Percentiles rank a stretch among this genome's conserved stretches.
phyloP scores from a whole-genome alignment of 2,888 invertebrate species.

The Brachylomia viminalis region DNA sequence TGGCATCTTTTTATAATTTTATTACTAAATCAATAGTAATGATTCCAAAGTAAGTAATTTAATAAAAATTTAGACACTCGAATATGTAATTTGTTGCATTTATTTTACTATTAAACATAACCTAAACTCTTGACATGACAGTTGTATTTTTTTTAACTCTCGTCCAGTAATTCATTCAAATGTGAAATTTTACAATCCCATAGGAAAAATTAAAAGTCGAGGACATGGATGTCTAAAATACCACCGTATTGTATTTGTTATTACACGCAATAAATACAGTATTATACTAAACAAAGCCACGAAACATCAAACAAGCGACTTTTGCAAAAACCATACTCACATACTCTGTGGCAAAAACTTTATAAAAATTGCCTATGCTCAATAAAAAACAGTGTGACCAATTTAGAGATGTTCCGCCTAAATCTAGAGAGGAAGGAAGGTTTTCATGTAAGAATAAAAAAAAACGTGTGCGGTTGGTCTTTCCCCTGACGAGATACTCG shows the following conservation, averaged over 20 bases:
- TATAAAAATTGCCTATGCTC: not conserved
- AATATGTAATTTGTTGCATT: not conserved
- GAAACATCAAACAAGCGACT: not conserved
- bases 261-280: not conserved
- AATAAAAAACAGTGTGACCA: not conserved
- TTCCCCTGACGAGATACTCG: too few relatives aligned
- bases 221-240: not conserved
- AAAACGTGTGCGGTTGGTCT: not conserved
- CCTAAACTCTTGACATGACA: conserved; percentile 18
- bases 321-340: not conserved
- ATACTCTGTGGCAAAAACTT: too few relatives aligned
- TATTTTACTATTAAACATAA: conserved; percentile 36
- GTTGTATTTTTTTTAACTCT: not conserved
- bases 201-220: not conserved
- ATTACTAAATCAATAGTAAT: not conserved
- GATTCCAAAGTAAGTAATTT: not conserved
- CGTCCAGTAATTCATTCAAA: not conserved
- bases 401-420: not conserved
- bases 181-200: not conserved
- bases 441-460: not conserved
- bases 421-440: not conserved
- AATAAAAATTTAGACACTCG: not conserved
- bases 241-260: not conserved
- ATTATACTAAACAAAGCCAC: not conserved
- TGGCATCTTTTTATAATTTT: conserved; percentile 60